Evolutionary conservation across 2,113 vertebrate species (phyloP).

Genomic region (Chionomys nivalis): DNA sequence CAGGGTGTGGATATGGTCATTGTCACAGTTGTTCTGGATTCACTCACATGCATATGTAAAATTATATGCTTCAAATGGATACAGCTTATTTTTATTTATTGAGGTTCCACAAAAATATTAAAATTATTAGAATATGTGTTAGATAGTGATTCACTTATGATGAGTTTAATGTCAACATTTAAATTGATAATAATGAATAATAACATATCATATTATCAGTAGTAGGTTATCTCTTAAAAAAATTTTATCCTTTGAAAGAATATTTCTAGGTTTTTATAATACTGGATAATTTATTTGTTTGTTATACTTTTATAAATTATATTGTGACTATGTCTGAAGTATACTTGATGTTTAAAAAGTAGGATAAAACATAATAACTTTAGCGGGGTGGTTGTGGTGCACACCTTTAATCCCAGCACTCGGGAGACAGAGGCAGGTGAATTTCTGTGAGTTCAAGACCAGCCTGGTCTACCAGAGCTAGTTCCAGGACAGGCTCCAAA

Average conservation of each 20-base stretch:
- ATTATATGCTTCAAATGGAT: neutral
- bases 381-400: too few species aligned
- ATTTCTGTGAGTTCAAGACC: too few species aligned
- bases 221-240: neutral
- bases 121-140: neutral
- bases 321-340: neutral
- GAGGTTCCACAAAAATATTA: neutral
- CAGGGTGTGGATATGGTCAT: neutral
- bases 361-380: neutral
- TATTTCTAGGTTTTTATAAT: neutral
- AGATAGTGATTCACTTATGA: neutral
- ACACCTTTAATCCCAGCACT: too few species aligned
- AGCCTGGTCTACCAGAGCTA: too few species aligned
- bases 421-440: too few species aligned
- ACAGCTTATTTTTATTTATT: neutral
- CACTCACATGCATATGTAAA: neutral
- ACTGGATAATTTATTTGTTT: neutral
- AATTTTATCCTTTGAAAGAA: neutral
- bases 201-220: too few species aligned
- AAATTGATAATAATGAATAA: neutral
- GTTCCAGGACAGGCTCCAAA: too few species aligned
- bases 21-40: neutral
- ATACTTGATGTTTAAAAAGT: neutral
- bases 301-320: neutral
- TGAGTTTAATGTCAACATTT: neutral